Evolutionary conservation across 2,888 invertebrate species (phyloP), one percentile per base, ranked within the genome.

Genomic region (Cylloceria caligata): DNA sequence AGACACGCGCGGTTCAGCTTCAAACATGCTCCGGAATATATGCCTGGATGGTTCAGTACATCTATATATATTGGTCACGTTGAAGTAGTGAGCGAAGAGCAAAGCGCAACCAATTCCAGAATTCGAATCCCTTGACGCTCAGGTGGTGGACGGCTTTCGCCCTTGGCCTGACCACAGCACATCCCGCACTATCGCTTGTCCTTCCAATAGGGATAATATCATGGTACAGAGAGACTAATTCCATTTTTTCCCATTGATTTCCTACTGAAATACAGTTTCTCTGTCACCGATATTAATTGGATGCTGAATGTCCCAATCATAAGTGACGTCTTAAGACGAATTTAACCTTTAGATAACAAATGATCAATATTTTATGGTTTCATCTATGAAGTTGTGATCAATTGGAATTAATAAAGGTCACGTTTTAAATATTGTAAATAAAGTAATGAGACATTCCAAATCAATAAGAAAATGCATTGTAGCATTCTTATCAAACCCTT

Each of bases 101-200:
- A 68, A 19, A 55, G 77, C 39, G 34, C 75, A 80, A 71, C 77
- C 80, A 77, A 80, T 83, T 80, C 65, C 77, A 60, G 74, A 74
- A 79, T 83, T 83, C 42, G 45, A 80, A 75, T 81, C 74, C 78
- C 73, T 52, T 19, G 78, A 47, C 73, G 55, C 64, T 74, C 67
- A 16, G 39, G 30, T 60, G 65, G 34, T 55, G 39, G 47, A 80
- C 65, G 69, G 73, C 49, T 67, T 69, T 62, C 34, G 65, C 36
- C 30, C 47, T 65, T 13, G 42, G 49, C 36, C 19, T 21, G 47
- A 21, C 45, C 45, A 27, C 57, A 27, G 30, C 49, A 52, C 19
- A 34, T 5, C 74, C 47, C 13, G 24, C 42, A 62, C 52, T 74
- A 62, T 67, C 64, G 65, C 67, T 75, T 71, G 57, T 80, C 65